Base-by-base conservation (phyloP, 2,113 vertebrate species). In the Leucosticte australis region DNA sequence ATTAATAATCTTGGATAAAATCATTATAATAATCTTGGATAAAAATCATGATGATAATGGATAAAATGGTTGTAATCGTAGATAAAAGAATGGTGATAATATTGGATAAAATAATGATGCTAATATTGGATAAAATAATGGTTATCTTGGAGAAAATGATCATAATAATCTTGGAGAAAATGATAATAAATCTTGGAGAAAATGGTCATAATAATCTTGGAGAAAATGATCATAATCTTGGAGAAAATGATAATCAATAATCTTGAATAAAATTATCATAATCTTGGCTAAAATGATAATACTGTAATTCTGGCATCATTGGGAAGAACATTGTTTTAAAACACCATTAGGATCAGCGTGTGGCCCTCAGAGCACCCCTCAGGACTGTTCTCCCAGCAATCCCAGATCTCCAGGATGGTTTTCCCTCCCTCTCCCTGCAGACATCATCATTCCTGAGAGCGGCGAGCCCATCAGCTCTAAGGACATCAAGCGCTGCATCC, bases 401-500 rank as follows among this genome's bases (percentile, higher is more conserved):
- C 13, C 18, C 52, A 33, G 5, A 15, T 9, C 28, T 15, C 10
- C 12, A 41, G 15, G 28, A 14, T 10, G 56, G 5, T 15, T 26
- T 65, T 14, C 4, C 33, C 15, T 80, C 16, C 27, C 27, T 31
- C 10, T 71, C 15, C 26, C 4, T 30, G 18, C 96, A 99, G 99
- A 99, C 64, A 98, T 99, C 93, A 99, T 99, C 22, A 97, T 99
- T 56, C 98, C 99, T 12, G 98, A 98, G 67, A 99, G 98, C 4
- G 98, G 99, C 57, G 99, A 99, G n/a, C 98, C 98, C 14, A 98
- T 99, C 52, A 98, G 98, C 35, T 98, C 98, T 42, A 98, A 98
- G 97, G 99, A 99, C 95, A 99, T 99, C 76, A 99, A 99, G 39
- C 98, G 98, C 31, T 99, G 99, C 81, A 99, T 99, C 94, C 98